Base-by-base conservation (phyloP, 2,888 invertebrate genomes). In the Pseudanteris insignis region DNA sequence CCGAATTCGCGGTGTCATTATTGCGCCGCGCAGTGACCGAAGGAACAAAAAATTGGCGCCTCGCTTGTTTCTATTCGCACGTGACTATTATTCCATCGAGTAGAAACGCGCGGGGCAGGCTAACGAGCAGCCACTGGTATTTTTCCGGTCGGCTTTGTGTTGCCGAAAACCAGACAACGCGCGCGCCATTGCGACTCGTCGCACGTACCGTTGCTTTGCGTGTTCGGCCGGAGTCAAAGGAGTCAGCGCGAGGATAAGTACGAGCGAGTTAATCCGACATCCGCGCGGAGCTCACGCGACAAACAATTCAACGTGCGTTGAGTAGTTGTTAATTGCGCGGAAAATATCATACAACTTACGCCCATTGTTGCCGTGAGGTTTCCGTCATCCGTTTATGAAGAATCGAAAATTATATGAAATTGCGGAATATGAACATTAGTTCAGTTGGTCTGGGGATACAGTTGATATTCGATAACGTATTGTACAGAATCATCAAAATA, bases 101-200 rank as follows among this genome's bases (percentile, higher is more conserved):
- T 30, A 13, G 34, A 54, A 40, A 34, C 33, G 30, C 37, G 33
- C 25, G 25, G 44, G 26, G 44, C 48, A 54, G 61, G 50, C 43
- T 61, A 61, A 61, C 61, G 37, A 61, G 61, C 32, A 21, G 61
- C 61, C 61, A 40, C 10, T 50, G 61, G 61, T 48, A 61, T 55
- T 61, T 61, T 61, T 61, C 48, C 50, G 54, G 48, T 12, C 25
- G 41, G 47, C 53, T 53, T 58, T 60, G 53, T 59, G 40, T 33
- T 14, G 48, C 32, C 50, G 32, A 46, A 51, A 57, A 50, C 24
- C 44, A 34, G 44, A 50, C 57, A 50, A 58, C 33, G 43, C 37
- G 44, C 48, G 32, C 32, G 44, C 43, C 50, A 50, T 58, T 58
- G 40, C 53, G 43, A 60, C 53, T 60, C 60, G 26, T 47, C 53